Evolutionary conservation across 2,888 invertebrate genomes (phyloP).

Genomic region (Drosophila kambysellisi): DNA sequence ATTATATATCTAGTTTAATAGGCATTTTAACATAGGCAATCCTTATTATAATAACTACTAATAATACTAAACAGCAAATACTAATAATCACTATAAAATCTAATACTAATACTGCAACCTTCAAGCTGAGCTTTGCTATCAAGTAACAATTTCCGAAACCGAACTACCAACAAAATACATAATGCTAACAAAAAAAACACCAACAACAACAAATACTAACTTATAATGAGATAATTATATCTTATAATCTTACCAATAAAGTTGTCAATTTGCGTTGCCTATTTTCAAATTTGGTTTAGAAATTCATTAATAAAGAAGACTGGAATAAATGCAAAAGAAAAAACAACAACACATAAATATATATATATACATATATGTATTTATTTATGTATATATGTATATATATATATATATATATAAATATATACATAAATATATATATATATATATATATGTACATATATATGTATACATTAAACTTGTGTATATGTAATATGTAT

Average conservation of each 20-base stretch:
- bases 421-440: conserved; percentile 40
- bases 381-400: conserved; percentile 42
- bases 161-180: conserved; percentile 34
- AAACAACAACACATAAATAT: conserved; percentile 45
- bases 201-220: conserved; percentile 22
- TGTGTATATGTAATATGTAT: conserved; percentile 20
- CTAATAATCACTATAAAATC: conserved; percentile 51
- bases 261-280: conserved; percentile 60
- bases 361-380: conserved; percentile 40
- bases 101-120: conserved; percentile 61
- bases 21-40: conserved; percentile 53
- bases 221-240: conserved; percentile 28
- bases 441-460: conserved; percentile 33
- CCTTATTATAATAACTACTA: conserved; percentile 53
- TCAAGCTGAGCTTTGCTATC: conserved; percentile 68
- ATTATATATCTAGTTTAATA: conserved; percentile 53
- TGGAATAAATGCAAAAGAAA: conserved; percentile 66
- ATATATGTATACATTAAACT: conserved; percentile 12
- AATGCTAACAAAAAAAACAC: conserved; percentile 15
- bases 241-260: conserved; percentile 51
- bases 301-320: conserved; percentile 72
- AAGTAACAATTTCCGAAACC: conserved; percentile 52
- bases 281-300: conserved; percentile 48
- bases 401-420: conserved; percentile 39
- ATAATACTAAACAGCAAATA: conserved; percentile 35